A percentile compares a stretch with the other conserved stretches of the same genome.
phyloP scores from a whole-genome alignment of 2,797 vertebrate genomes.

The Lithobates pipiens region DNA sequence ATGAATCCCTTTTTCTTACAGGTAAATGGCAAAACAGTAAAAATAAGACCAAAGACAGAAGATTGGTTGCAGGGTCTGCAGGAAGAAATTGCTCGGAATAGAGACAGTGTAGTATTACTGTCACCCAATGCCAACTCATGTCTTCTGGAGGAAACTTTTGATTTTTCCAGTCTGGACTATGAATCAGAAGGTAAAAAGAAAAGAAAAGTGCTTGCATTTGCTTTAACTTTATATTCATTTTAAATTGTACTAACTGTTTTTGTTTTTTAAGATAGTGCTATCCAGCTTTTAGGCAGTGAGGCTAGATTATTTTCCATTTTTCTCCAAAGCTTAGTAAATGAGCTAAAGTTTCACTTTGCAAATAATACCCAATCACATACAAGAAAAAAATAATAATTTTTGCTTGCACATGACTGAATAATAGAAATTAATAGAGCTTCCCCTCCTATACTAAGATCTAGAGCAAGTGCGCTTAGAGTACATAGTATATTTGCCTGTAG shows the following conservation, averaged over 20 bases:
- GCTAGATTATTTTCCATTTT: too few relatives aligned
- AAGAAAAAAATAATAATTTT: too few relatives aligned
- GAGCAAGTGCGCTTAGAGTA: too few relatives aligned
- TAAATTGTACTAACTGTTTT: too few relatives aligned
- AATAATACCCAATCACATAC: too few relatives aligned
- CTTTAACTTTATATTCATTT: background rate
- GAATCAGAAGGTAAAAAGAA: constrained; percentile 76
- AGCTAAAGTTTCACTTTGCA: too few relatives aligned
- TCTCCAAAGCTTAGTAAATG: too few relatives aligned
- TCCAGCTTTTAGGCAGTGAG: too few relatives aligned
- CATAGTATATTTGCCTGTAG: too few relatives aligned
- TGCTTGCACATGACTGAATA: too few relatives aligned
- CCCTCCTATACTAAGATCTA: too few relatives aligned
- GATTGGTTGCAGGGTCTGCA: constrained; percentile 79
- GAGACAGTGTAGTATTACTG: constrained; percentile 72
- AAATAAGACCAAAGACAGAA: constrained; percentile 77
- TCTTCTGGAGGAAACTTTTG: constrained; percentile 80
- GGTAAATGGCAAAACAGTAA: constrained; percentile 77
- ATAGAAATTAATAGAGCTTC: too few relatives aligned
- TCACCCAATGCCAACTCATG: constrained; percentile 80
- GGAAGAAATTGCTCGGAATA: constrained; percentile 75
- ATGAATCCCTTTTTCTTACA: constrained; percentile 24
- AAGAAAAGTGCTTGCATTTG: background rate
- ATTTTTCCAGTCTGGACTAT: constrained; percentile 79
- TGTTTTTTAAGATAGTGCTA: background rate